Evolutionary conservation across 2,113 vertebrate genomes (phyloP).

Genomic region (Oryzias javanicus): DNA sequence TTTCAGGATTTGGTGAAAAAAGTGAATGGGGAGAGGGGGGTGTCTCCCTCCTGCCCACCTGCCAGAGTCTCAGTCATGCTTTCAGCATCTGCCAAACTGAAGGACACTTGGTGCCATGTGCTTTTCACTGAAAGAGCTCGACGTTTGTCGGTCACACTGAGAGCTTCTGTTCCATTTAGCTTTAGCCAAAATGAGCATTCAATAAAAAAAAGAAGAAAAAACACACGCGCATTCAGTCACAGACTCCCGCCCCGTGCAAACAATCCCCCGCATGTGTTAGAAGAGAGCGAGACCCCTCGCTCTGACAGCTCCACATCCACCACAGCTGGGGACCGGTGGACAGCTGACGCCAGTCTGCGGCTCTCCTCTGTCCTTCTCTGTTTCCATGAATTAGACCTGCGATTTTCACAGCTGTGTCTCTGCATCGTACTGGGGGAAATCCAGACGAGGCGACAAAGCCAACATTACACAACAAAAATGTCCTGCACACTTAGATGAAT

Average conservation of each 20-base stretch:
- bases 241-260: slow-evolving; percentile 45
- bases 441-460: slow-evolving; percentile 10
- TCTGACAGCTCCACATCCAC: slow-evolving; percentile 55
- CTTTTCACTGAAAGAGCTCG: slow-evolving; percentile 55
- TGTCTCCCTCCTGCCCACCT: slow-evolving; percentile 49
- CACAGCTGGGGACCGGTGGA: slow-evolving; percentile 71
- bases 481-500: slow-evolving; percentile 14
- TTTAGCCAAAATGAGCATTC: slow-evolving; percentile 29
- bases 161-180: slow-evolving; percentile 61
- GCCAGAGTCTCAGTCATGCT: slow-evolving; percentile 59
- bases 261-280: slow-evolving; percentile 64
- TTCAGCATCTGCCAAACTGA: slow-evolving; percentile 65
- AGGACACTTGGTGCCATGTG: slow-evolving; percentile 66
- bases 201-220: slow-evolving; percentile 18
- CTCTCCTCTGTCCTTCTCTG: slow-evolving; percentile 43
- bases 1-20: slow-evolving; percentile 41
- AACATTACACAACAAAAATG: slow-evolving; percentile 23
- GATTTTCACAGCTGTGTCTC: slow-evolving; percentile 75
- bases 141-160: slow-evolving; percentile 60
- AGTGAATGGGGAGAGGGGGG: slow-evolving; percentile 9
- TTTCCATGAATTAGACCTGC: slow-evolving; percentile 69
- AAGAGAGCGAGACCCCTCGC: slow-evolving; percentile 51
- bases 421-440: slow-evolving; percentile 44
- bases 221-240: slow-evolving; percentile 13
- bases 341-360: slow-evolving; percentile 71